A percentile compares a stretch with the other conserved stretches of the same genome.
Conservation (phyloP, 2,797 vertebrate species). For the Masticophis lateralis region DNA sequence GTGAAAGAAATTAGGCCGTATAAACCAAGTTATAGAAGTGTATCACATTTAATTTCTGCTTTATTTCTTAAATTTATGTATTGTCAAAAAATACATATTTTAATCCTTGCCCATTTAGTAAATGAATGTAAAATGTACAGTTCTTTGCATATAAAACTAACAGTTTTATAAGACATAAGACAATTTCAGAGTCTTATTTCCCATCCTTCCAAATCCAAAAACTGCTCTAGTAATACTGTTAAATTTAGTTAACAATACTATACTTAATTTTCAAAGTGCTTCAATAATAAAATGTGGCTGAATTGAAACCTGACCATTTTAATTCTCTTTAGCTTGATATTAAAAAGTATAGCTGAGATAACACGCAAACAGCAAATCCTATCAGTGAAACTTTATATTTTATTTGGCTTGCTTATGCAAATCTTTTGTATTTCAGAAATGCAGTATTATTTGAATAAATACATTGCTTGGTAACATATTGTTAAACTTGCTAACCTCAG, state of each 20-base stretch:
- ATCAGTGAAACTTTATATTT: neutral
- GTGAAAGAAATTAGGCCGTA: neutral
- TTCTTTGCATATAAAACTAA: neutral
- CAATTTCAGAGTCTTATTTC: slow-evolving; percentile 37
- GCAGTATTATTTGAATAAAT: slow-evolving; percentile 47
- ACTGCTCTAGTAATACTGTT: slow-evolving; percentile 68
- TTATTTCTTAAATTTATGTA: neutral
- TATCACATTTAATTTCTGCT: neutral
- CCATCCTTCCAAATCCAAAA: slow-evolving; percentile 45
- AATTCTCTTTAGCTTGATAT: neutral
- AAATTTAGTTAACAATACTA: slow-evolving; percentile 64
- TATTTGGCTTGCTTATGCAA: neutral
- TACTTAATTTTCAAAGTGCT: slow-evolving; percentile 68
- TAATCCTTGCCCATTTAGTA: neutral
- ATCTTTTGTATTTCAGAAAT: neutral
- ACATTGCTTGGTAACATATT: slow-evolving; percentile 40
- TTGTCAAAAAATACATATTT: neutral
- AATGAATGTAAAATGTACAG: neutral
- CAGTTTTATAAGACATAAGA: neutral
- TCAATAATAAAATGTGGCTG: slow-evolving; percentile 44
- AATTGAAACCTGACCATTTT: neutral
- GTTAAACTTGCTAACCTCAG: slow-evolving; percentile 44
- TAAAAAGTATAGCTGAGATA: neutral
- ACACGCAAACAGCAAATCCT: slow-evolving; percentile 17
- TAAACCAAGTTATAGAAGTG: slow-evolving; percentile 21